Base-by-base conservation (phyloP, 2,797 vertebrate species). In the Channa striata region DNA sequence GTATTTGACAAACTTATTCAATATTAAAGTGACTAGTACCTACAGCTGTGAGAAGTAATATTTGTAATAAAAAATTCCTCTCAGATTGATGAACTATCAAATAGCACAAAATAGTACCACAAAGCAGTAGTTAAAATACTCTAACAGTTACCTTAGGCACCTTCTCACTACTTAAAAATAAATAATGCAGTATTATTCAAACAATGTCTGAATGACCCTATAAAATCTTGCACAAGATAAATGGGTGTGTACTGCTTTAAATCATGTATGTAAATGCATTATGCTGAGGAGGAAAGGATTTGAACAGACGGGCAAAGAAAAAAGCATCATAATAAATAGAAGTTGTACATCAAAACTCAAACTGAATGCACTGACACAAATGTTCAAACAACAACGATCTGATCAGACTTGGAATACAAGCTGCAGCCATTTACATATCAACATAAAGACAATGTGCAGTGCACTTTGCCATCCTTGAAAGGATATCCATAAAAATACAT, bases 361-460 rank as follows among this genome's bases (percentile, higher is more conserved):
- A 44, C 2, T 20, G 13, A 61, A 60, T 23, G 20, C 8, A 47
- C 11, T 44, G 34, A 34, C 21, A 39, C 21, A 43, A 72, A 75
- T 30, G 75, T 59, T 57, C 39, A 48, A 52, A 62, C 49, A 64
- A 62, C 19, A 36, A 30, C 59, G 61, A 36, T 72, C 56, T 53
- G 66, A 73, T 67, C 60, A 48, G 34, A 61, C 6, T 52, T 65
- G 13, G 51, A 49, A 53, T 61, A 36, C 68, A 40, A 74, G 59
- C 66, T 30, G 54, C 48, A 33, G 52, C 17, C 47, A 16, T 62
- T 48, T 52, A 37, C 54, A 78, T 71, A 66, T 78, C 68, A 48
- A 59, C 77, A 74, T 85, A 83, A 87, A 78, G 30, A 59, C 17
- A 23, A 39, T 8, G 54, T 2, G 30, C 52, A 21, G 30, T 8